phyloP scores from a whole-genome alignment of 2,888 invertebrate genomes.

The Hypomecis atomaria region DNA sequence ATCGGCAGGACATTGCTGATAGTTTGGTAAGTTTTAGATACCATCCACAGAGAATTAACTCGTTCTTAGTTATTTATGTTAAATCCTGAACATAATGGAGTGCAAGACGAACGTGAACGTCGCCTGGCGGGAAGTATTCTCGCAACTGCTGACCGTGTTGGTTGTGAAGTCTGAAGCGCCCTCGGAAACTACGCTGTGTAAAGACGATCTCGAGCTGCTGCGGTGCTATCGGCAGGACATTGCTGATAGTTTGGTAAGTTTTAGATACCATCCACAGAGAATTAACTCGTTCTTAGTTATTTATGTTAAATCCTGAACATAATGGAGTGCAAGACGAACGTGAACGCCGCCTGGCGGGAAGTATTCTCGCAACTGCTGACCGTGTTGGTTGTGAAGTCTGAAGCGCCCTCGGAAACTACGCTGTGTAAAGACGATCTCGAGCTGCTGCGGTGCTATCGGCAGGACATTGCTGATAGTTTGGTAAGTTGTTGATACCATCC shows the following conservation, averaged over 20 bases:
- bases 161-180: constrained; percentile 93
- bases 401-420: constrained; percentile 87
- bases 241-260: constrained; percentile 90
- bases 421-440: constrained; percentile 93
- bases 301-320: constrained; percentile 76
- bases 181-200: constrained; percentile 84
- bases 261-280: background rate
- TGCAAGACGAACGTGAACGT: constrained; percentile 65
- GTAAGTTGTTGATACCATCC: constrained; percentile 69
- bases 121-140: constrained; percentile 91
- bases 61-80: no score
- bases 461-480: constrained; percentile 93
- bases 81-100: constrained; percentile 79
- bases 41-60: no score
- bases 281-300: no score
- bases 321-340: constrained; percentile 59
- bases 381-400: constrained; percentile 91
- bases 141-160: constrained; percentile 90
- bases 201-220: constrained; percentile 94
- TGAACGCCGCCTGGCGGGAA: constrained; percentile 86
- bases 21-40: constrained; percentile 86
- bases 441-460: constrained; percentile 93
- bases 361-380: constrained; percentile 92
- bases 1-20: constrained; percentile 93
- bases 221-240: constrained; percentile 95